A percentile compares a stretch with the other conserved stretches of the same genome.
These are phyloP conservation scores for Neuroterus valhalla DNA, from an alignment of 1,140 invertebrate species.

Conservation along the genomic window DNA sequence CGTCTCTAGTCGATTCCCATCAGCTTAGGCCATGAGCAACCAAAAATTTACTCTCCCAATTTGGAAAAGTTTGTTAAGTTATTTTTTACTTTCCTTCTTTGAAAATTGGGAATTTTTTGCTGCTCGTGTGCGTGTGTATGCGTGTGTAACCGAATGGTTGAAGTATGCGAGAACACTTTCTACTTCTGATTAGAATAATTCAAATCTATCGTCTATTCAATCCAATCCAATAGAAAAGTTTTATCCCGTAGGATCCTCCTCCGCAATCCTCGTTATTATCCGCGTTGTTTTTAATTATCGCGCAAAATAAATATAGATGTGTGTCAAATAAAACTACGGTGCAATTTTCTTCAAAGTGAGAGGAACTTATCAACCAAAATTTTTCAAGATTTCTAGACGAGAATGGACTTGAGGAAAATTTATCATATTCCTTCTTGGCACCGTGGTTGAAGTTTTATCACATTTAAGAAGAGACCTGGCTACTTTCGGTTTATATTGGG, in stretches of 20 bases:
- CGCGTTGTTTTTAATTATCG: conserved; percentile 27
- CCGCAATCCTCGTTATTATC: conserved; percentile 25
- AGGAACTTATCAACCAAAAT: too few relatives aligned
- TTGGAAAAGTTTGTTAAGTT: not conserved
- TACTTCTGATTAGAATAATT: conserved; percentile 31
- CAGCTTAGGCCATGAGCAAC: conserved; percentile 3
- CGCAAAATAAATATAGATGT: not conserved
- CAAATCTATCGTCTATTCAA: conserved; percentile 45
- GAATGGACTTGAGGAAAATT: not conserved
- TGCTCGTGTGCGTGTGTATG: conserved; percentile 46
- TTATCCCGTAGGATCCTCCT: conserved; percentile 27
- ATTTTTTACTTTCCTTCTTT: not conserved
- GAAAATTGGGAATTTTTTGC: conserved; percentile 28
- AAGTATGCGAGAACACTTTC: conserved; percentile 44
- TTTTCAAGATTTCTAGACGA: not conserved
- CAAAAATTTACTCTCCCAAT: not conserved
- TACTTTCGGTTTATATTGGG: conserved; percentile 49
- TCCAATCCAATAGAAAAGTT: conserved; percentile 42
- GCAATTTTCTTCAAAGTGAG: not conserved
- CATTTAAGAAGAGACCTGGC: conserved; percentile 52
- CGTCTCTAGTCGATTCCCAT: conserved; percentile 3
- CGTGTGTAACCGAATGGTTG: conserved; percentile 11
- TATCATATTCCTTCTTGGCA: not conserved
- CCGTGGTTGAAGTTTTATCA: conserved; percentile 34
- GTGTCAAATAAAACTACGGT: not conserved